Evolutionary conservation across 2,888 invertebrate species (phyloP), one percentile per base, ranked within the genome.

Genomic region (Buathra laborator): DNA sequence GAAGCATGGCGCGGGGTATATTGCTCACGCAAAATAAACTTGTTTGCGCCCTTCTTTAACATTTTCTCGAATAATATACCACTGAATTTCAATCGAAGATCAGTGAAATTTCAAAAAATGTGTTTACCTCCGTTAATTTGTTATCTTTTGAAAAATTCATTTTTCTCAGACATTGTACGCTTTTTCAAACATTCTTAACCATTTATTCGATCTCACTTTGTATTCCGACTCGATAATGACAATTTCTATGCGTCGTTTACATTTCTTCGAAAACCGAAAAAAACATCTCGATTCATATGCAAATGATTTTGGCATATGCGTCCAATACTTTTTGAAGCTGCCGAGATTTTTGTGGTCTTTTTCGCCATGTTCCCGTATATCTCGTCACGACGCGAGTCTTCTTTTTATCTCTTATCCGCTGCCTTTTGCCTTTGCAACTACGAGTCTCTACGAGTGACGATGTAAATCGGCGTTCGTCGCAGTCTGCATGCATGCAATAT

Each of bases 11-110:
- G 16, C 44, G 44, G 43, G 16, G 32, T 16, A 64, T 64, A 79
- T 71, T 64, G 51, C 62, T 79, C 70, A 71, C 70, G 70, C 51
- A 48, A 62, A 79, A 78, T 59, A 48, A 78, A 56, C 46, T 48
- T 46, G 10, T 14, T 67, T 44, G 16, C 44, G n/a, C 14, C 29
- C 24, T 78, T n/a, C 16, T 0, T 46, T 24, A 46, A 6, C 48
- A 29, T 32, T 56, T 32, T 29, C 12, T 46, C 56, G 46, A 24
- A 44, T 37, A 56, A 29, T 12, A 29, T 48, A 12, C 14, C 14
- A 46, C 2, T 5, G 48, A 16, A 68, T 16, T 14, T 46, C 24
- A 29, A 68, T 48, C 3, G 1, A 12, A 10, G n/a, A 12, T 44
- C 46, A 19, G 48, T 7, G 48, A 48, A 68, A 29, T 14, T 48